Conservation (phyloP, 92 coral and sea anemone species). For the Parazoanthus darwini region DNA sequence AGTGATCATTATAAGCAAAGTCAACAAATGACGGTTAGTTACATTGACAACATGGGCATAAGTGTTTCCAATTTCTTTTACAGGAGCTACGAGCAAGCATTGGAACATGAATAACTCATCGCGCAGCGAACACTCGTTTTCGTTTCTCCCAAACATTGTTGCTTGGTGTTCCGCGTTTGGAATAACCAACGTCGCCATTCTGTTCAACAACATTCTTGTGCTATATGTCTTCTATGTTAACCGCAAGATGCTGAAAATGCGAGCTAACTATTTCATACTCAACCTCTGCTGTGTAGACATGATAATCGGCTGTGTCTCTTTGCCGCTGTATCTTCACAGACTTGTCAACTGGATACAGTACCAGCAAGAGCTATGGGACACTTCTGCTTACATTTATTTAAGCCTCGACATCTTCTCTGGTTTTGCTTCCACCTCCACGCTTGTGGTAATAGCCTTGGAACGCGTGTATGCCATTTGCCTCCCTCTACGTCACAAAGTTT, state of each 20-base stretch:
- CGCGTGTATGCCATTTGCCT: conserved; percentile 29
- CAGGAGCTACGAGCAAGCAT: background rate
- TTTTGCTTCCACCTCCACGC: conserved; percentile 38
- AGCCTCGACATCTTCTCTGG: conserved; percentile 38
- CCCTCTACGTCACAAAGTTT: conserved; percentile 29
- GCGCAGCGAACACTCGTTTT: background rate
- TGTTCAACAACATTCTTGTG: conserved; percentile 2
- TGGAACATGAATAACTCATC: conserved; percentile 31
- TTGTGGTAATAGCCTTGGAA: conserved; percentile 32
- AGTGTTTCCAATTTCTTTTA: background rate
- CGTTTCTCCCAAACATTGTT: background rate
- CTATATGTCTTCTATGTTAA: conserved; percentile 16
- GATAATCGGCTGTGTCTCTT: conserved; percentile 34
- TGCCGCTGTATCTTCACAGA: conserved; percentile 29
- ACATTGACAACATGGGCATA: background rate
- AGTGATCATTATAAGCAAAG: background rate
- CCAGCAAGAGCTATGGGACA: background rate
- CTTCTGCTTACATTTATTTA: background rate
- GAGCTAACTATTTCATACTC: conserved; percentile 34
- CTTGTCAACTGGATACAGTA: conserved; percentile 12
- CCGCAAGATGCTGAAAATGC: conserved; percentile 31
- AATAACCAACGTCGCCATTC: conserved; percentile 27
- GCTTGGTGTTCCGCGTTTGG: conserved; percentile 38
- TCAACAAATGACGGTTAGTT: background rate
- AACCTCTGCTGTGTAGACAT: conserved; percentile 34